Percentiles rank a stretch among this genome's conserved stretches.
Evolutionary conservation across 1,140 invertebrate species (phyloP).

Genomic region (Camponotus vicinus): DNA sequence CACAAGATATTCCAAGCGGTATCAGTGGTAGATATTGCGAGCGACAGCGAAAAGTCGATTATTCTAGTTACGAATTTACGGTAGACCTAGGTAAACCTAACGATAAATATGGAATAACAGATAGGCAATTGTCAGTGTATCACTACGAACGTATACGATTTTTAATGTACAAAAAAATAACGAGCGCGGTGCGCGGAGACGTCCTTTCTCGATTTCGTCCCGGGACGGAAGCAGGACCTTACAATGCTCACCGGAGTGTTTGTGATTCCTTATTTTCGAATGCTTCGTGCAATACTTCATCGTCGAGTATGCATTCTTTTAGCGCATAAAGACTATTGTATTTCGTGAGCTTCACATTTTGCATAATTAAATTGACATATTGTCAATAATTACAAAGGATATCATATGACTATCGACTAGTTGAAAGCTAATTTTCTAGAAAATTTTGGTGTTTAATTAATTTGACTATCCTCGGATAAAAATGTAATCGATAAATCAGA

Average conservation of each 20-base stretch:
- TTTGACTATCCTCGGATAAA: neutral
- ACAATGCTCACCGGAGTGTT: conserved; percentile 48
- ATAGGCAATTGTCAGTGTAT: conserved; percentile 85
- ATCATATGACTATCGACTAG: neutral
- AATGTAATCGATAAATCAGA: neutral
- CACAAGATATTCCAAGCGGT: conserved; percentile 74
- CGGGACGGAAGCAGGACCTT: conserved; percentile 52
- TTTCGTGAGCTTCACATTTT: conserved; percentile 17
- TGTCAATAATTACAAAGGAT: neutral
- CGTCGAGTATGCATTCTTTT: conserved; percentile 46
- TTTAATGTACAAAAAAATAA: conserved; percentile 85
- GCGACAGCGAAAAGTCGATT: conserved; percentile 74
- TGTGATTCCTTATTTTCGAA: conserved; percentile 54
- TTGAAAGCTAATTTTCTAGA: neutral
- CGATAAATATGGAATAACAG: conserved; percentile 73
- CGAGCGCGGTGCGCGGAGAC: conserved; percentile 47
- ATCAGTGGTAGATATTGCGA: conserved; percentile 61
- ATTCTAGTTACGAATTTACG: conserved; percentile 86
- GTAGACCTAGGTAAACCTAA: conserved; percentile 78
- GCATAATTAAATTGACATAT: conserved; percentile 27
- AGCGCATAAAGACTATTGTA: conserved; percentile 33
- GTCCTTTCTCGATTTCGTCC: conserved; percentile 61
- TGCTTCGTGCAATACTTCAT: conserved; percentile 56
- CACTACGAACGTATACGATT: conserved; percentile 86
- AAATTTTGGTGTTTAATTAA: neutral